These are phyloP conservation scores for Burhinus oedicnemus DNA, from an alignment of 2,113 vertebrate genomes.

Conservation along the genomic window DNA sequence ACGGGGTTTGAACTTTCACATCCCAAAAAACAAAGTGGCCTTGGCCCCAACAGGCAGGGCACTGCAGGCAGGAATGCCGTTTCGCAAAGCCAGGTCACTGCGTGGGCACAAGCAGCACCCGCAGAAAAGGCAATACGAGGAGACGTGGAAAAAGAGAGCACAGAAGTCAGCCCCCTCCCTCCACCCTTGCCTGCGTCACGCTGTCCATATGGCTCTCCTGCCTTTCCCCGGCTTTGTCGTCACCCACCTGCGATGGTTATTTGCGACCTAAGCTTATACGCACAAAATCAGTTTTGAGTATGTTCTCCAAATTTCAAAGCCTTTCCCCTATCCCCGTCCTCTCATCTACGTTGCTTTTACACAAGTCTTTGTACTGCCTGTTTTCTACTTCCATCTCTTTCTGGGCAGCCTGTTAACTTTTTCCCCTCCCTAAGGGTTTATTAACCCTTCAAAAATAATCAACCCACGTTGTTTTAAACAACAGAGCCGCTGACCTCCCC, in stretches of 20 bases:
- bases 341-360: not conserved
- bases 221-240: not conserved
- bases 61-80: fast-evolving
- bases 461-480: not conserved
- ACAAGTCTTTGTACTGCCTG: not conserved
- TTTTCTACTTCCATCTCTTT: too few relatives aligned
- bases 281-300: not conserved
- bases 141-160: not conserved
- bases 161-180: not conserved
- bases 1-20: too few relatives aligned
- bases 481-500: too few relatives aligned
- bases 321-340: not conserved
- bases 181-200: fast-evolving
- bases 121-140: not conserved
- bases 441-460: not conserved
- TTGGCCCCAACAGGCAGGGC: not conserved
- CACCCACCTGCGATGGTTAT: not conserved
- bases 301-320: not conserved
- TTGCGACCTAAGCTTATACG: fast-evolving
- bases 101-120: not conserved
- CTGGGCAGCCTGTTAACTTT: not conserved
- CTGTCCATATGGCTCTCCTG: not conserved
- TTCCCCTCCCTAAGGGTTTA: not conserved
- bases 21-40: not conserved
- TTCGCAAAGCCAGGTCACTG: not conserved